These are phyloP conservation scores for Fulica atra DNA, from an alignment of 2,113 vertebrate species.

Conservation along the genomic window DNA sequence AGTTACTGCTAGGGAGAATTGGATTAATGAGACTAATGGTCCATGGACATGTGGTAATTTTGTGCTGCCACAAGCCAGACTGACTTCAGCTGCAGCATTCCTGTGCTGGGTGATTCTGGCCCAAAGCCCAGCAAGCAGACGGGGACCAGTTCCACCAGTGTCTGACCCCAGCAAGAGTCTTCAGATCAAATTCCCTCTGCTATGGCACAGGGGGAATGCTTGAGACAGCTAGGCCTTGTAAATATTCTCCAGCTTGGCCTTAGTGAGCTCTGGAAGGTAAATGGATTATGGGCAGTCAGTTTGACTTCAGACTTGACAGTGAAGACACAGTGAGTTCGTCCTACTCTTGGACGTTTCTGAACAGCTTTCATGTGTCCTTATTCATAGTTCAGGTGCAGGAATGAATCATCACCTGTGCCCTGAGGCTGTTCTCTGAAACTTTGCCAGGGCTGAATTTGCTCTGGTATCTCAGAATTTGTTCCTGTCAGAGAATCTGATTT, in stretches of 20 bases:
- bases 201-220: not conserved
- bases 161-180: not conserved
- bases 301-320: not conserved
- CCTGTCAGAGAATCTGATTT: constrained; percentile 1
- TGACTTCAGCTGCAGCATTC: constrained; percentile 2
- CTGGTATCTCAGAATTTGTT: constrained; percentile 10
- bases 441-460: constrained; percentile 12
- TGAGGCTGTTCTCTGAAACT: not conserved
- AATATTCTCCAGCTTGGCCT: not conserved
- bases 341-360: not conserved
- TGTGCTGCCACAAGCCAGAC: not conserved
- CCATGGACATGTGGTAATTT: not conserved
- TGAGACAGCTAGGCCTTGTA: not conserved
- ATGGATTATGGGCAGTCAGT: not conserved
- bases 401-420: not conserved
- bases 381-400: not conserved
- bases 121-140: not conserved
- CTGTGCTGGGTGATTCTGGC: not conserved
- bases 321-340: not conserved
- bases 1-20: not conserved
- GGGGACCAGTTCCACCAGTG: not conserved
- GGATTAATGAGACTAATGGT: not conserved
- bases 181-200: not conserved
- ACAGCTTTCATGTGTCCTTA: not conserved
- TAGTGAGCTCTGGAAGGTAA: not conserved